Percentiles rank a stretch among this genome's conserved stretches.
phyloP scores from a whole-genome alignment of 2,113 vertebrate species.

The Myiozetetes cayanensis region DNA sequence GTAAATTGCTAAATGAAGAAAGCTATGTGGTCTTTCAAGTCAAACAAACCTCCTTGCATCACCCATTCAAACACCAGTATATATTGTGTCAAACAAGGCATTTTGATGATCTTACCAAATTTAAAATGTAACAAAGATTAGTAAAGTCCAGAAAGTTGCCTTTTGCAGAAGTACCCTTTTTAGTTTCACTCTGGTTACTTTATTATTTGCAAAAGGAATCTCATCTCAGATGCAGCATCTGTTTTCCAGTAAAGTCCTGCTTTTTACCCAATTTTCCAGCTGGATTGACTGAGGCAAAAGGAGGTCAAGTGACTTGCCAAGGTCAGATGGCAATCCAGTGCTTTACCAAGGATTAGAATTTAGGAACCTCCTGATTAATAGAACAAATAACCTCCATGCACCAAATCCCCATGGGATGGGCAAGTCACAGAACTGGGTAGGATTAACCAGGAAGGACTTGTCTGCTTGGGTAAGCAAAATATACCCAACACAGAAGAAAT shows the following conservation, averaged over 20 bases:
- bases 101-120: neutral
- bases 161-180: neutral
- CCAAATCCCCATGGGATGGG: constrained; percentile 63
- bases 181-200: neutral
- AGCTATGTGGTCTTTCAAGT: constrained; percentile 45
- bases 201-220: constrained; percentile 11
- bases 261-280: constrained; percentile 71
- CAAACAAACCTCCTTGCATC: constrained; percentile 25
- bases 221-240: constrained; percentile 56
- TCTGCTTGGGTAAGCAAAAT: constrained; percentile 70
- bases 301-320: constrained; percentile 71
- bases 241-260: constrained; percentile 54
- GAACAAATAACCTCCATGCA: constrained; percentile 70
- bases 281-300: constrained; percentile 66
- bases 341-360: constrained; percentile 74
- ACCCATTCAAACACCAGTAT: neutral
- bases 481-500: constrained; percentile 61
- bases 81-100: neutral
- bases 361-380: constrained; percentile 72
- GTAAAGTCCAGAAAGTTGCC: neutral
- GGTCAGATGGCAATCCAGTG: constrained; percentile 67
- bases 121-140: neutral
- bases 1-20: constrained; percentile 50
- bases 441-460: constrained; percentile 68
- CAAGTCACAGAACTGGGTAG: constrained; percentile 64